These are phyloP conservation scores for Archilochus colubris DNA, from an alignment of 2,113 vertebrate species.

Conservation along the genomic window DNA sequence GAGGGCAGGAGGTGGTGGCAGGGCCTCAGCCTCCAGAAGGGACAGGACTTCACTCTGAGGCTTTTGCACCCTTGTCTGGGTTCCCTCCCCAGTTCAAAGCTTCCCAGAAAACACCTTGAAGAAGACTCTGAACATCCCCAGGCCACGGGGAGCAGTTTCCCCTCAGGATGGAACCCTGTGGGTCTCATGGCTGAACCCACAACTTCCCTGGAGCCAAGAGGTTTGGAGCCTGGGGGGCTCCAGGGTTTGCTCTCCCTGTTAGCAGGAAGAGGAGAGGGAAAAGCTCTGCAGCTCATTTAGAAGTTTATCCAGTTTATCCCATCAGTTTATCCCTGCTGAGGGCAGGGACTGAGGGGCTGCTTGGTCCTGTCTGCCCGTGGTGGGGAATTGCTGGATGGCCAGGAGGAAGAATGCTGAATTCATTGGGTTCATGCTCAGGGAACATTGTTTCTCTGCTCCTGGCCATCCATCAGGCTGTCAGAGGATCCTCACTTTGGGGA, in stretches of 20 bases:
- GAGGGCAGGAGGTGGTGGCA: not conserved
- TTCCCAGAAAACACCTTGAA: not conserved
- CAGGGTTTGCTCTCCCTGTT: not conserved
- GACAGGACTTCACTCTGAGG: not conserved
- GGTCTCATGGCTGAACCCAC: not conserved
- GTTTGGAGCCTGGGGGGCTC: not conserved
- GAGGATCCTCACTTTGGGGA: not conserved
- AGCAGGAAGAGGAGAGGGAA: not conserved
- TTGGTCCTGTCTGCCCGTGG: fast-evolving
- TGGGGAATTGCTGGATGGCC: fast-evolving
- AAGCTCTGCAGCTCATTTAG: not conserved
- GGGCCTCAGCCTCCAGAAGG: not conserved
- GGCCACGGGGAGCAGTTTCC: not conserved
- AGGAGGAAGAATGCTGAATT: not conserved
- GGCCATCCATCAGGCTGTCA: not conserved
- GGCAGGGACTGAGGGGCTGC: not conserved
- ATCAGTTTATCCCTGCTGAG: not conserved
- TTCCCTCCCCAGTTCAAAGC: not conserved
- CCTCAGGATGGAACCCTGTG: not conserved
- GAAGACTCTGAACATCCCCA: not conserved
- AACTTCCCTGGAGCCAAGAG: not conserved
- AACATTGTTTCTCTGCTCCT: not conserved
- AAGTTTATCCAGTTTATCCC: not conserved
- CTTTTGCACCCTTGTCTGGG: not conserved
- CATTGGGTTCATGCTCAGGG: not conserved